These are phyloP conservation scores for Gymnobelideus leadbeateri DNA, from an alignment of 2,113 vertebrate genomes.

Conservation along the genomic window DNA sequence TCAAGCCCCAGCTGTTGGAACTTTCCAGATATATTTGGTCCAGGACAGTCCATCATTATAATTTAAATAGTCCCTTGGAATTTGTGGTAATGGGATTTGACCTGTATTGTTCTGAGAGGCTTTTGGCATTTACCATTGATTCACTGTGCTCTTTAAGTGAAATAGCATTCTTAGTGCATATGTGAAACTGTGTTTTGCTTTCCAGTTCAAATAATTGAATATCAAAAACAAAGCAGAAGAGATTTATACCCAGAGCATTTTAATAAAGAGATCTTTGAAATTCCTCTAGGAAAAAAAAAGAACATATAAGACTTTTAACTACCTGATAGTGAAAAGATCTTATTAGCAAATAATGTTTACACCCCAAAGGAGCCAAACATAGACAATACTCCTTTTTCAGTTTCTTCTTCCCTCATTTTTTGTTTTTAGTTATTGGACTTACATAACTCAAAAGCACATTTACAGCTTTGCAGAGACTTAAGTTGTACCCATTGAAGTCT, in stretches of 20 bases:
- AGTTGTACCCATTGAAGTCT: constrained; percentile 17
- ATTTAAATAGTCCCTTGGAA: background rate
- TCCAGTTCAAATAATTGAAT: background rate
- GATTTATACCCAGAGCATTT: background rate
- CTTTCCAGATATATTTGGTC: background rate
- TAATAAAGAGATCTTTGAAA: background rate
- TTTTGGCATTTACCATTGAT: background rate
- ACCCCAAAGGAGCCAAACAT: constrained; percentile 22
- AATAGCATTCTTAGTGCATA: background rate
- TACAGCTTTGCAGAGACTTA: constrained; percentile 18
- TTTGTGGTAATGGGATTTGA: background rate
- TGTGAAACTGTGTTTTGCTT: constrained; percentile 9
- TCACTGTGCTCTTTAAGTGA: background rate
- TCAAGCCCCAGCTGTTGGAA: background rate
- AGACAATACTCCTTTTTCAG: background rate
- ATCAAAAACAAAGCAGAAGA: background rate
- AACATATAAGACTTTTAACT: background rate
- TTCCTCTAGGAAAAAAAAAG: constrained; percentile 15
- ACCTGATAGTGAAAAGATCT: background rate
- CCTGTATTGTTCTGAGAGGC: background rate
- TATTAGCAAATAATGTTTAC: constrained; percentile 15
- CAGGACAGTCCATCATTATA: background rate
- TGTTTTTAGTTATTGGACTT: background rate
- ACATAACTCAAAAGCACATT: constrained; percentile 35
- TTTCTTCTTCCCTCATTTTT: background rate